phyloP scores from a whole-genome alignment of 2,888 invertebrate genomes.

The Mesorhabditis spiculigera region DNA sequence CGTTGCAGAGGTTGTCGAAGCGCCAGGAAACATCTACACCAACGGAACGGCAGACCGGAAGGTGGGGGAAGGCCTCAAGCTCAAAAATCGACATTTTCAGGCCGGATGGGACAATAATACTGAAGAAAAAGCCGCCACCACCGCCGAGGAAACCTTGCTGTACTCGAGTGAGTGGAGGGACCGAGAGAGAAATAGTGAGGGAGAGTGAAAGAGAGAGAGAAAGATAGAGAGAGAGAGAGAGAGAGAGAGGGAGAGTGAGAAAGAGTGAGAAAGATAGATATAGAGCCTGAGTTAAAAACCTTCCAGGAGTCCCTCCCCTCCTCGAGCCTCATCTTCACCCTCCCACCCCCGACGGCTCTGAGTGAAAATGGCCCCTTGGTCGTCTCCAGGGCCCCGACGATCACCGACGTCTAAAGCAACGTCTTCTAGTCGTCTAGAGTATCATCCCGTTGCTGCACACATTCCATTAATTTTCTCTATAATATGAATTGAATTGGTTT shows the following conservation, averaged over 20 bases:
- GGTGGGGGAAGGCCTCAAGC: neutral
- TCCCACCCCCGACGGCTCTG: constrained; percentile 38
- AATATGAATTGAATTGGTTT: no score
- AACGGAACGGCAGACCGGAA: neutral
- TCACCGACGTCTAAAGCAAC: constrained; percentile 36
- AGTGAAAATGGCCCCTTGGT: constrained; percentile 41
- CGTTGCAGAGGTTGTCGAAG: neutral
- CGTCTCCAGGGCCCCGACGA: constrained; percentile 38
- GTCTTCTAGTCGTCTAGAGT: neutral
- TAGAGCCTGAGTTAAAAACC: neutral
- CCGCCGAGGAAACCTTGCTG: constrained; percentile 41
- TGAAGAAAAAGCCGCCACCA: constrained; percentile 29
- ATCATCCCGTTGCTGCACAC: neutral
- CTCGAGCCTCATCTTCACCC: constrained; percentile 29
- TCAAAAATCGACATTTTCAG: neutral
- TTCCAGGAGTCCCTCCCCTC: constrained; percentile 35
- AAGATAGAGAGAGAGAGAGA: no score
- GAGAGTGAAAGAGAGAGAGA: no score
- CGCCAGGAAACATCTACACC: neutral
- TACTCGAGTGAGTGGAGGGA: constrained; percentile 18
- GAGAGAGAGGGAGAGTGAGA: no score
- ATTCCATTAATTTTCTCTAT: neutral
- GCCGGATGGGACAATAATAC: neutral
- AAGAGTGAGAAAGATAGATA: no score
- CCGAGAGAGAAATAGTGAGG: no score